Percentiles rank a stretch among this genome's conserved stretches.
Conservation (phyloP, 2,888 invertebrate genomes). For the Zaprionus lineosus region DNA sequence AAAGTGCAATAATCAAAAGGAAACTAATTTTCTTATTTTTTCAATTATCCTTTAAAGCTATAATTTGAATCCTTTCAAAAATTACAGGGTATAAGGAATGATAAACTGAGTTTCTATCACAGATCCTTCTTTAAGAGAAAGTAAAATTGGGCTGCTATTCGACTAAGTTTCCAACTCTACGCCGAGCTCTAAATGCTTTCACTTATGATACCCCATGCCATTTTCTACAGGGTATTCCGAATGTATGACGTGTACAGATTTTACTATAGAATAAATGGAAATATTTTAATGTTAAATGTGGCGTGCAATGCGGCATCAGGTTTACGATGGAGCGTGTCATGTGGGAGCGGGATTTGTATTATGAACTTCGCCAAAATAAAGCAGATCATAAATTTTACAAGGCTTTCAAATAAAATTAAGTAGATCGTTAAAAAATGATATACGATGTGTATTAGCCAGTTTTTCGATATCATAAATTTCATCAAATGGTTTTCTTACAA, state of each 20-base stretch:
- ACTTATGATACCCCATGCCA: too few relatives aligned
- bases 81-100: not conserved
- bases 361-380: conserved; percentile 34
- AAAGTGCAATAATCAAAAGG: too few relatives aligned
- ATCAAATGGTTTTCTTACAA: not conserved
- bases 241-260: too few relatives aligned
- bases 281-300: conserved; percentile 44
- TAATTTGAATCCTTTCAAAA: not conserved
- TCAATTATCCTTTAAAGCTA: too few relatives aligned
- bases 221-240: too few relatives aligned
- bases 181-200: too few relatives aligned
- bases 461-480: not conserved
- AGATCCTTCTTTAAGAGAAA: too few relatives aligned
- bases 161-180: too few relatives aligned
- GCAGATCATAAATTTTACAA: conserved; percentile 34
- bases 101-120: too few relatives aligned
- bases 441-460: not conserved
- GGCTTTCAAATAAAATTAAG: conserved; percentile 26
- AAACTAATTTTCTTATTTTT: too few relatives aligned
- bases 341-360: conserved; percentile 49
- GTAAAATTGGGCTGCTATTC: too few relatives aligned
- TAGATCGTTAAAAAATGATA: conserved; percentile 36
- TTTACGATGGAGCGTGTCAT: conserved; percentile 33
- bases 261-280: conserved; percentile 6
- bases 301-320: conserved; percentile 39